Evolutionary conservation across 2,888 invertebrate genomes (phyloP).

Genomic region (Sesamia inferens): DNA sequence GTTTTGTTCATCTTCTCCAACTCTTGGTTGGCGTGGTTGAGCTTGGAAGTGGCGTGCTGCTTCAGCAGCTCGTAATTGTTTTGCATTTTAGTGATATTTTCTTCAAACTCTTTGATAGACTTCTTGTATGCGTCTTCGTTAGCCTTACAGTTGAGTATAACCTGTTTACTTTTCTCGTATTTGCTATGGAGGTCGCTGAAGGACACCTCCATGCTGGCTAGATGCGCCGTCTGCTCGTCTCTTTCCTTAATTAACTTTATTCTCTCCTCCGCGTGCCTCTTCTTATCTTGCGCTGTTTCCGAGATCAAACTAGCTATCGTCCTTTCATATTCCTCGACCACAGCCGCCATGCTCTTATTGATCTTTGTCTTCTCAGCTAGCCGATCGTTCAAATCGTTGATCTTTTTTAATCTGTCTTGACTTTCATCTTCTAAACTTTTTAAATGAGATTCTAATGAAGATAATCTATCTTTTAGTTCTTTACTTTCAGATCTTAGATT

Average conservation of each 20-base stretch:
- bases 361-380: constrained; percentile 83
- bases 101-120: constrained; percentile 92
- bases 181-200: constrained; percentile 91
- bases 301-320: constrained; percentile 93
- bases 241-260: constrained; percentile 89
- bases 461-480: constrained; percentile 85
- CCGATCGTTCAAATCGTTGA: constrained; percentile 81
- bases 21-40: constrained; percentile 94
- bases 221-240: constrained; percentile 91
- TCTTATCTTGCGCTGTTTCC: constrained; percentile 92
- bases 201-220: constrained; percentile 91
- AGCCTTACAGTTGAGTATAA: constrained; percentile 88
- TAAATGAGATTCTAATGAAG: constrained; percentile 80
- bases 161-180: constrained; percentile 92
- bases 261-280: constrained; percentile 89
- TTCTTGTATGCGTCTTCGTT: constrained; percentile 92
- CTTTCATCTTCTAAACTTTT: constrained; percentile 78
- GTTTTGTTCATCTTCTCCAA: constrained; percentile 93
- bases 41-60: constrained; percentile 96
- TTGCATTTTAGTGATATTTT: constrained; percentile 93
- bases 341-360: constrained; percentile 91
- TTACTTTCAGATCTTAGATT: constrained; percentile 87
- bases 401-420: constrained; percentile 78
- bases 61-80: constrained; percentile 96
- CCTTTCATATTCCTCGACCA: constrained; percentile 94